phyloP scores from a whole-genome alignment of 2,888 invertebrate genomes.

The Synergus itoensis region DNA sequence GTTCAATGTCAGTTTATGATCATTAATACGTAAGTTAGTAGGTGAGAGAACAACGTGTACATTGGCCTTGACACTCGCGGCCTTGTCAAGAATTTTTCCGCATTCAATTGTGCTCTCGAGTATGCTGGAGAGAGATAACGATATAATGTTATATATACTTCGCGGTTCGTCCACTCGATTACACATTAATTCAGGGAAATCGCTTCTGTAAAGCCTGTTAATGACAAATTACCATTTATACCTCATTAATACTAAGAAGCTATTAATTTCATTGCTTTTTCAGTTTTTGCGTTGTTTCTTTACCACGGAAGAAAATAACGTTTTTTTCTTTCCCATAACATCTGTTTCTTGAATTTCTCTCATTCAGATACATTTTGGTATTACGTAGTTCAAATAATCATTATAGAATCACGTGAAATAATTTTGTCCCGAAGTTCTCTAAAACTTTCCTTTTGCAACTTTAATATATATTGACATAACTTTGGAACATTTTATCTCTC shows the following conservation, averaged over 20 bases:
- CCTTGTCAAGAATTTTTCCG: slow-evolving; percentile 73
- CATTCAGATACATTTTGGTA: neutral
- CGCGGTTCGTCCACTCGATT: slow-evolving; percentile 5
- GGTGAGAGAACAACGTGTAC: slow-evolving; percentile 57
- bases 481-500: neutral
- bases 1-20: slow-evolving; percentile 45
- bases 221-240: neutral
- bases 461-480: neutral
- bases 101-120: slow-evolving; percentile 63
- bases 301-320: neutral
- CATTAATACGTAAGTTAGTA: slow-evolving; percentile 58
- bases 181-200: slow-evolving; percentile 13
- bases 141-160: neutral
- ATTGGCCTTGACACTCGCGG: slow-evolving; percentile 69
- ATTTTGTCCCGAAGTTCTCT: neutral
- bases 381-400: neutral
- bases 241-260: neutral
- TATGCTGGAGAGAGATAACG: slow-evolving; percentile 35
- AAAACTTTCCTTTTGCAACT: neutral
- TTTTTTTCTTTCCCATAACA: neutral
- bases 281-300: neutral
- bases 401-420: neutral
- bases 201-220: neutral
- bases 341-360: neutral
- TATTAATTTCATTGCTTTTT: neutral